Percentiles rank a stretch among this genome's conserved stretches.
These are phyloP conservation scores for Hyperopisus bebe DNA, from an alignment of 2,113 vertebrate genomes.

Conservation along the genomic window DNA sequence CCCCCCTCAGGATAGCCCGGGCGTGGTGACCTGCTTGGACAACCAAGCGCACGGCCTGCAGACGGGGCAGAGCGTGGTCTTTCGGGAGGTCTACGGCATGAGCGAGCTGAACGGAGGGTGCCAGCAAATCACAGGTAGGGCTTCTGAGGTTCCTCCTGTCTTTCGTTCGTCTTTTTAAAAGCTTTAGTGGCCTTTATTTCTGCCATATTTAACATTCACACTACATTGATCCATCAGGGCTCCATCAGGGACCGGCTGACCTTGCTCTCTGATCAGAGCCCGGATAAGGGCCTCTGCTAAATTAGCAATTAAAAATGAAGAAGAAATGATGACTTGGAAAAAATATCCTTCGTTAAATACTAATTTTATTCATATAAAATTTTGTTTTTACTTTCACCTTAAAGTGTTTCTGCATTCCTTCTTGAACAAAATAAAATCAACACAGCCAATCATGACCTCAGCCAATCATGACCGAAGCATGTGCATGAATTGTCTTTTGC, in stretches of 20 bases:
- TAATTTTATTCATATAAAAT: too few relatives aligned
- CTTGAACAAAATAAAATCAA: too few relatives aligned
- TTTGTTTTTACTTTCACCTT: not conserved
- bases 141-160: not conserved
- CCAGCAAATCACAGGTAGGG: slow-evolving; percentile 78
- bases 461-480: too few relatives aligned
- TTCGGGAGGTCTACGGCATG: slow-evolving; percentile 92
- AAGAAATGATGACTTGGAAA: not conserved
- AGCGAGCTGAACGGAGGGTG: slow-evolving; percentile 72
- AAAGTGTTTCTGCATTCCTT: not conserved
- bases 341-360: not conserved
- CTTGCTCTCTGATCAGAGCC: too few relatives aligned
- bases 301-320: too few relatives aligned
- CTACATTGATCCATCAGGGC: not conserved
- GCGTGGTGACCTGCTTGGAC: slow-evolving; percentile 91
- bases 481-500: too few relatives aligned
- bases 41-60: slow-evolving; percentile 86
- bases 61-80: slow-evolving; percentile 81
- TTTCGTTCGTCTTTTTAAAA: not conserved
- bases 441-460: too few relatives aligned
- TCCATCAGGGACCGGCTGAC: too few relatives aligned
- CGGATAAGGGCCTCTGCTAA: too few relatives aligned
- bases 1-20: slow-evolving; percentile 64
- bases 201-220: not conserved
- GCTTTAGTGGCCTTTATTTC: not conserved